Base-by-base conservation (phyloP, 2,888 invertebrate species). In the Amblyteles armatorius region DNA sequence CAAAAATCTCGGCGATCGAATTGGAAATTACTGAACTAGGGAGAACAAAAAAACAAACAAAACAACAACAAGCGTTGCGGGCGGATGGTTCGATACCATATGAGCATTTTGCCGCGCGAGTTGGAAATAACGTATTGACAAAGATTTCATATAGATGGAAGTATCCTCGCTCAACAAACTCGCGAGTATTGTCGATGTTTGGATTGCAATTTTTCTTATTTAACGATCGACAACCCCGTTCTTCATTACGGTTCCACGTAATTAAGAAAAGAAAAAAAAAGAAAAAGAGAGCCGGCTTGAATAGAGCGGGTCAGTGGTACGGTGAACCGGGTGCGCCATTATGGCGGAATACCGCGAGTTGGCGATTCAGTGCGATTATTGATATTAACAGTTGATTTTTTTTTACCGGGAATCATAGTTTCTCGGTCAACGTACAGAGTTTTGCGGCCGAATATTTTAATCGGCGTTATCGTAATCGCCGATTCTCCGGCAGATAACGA, bases 301-400 rank as follows among this genome's bases (percentile, higher is more conserved):
- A 63, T 50, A 72, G 60, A 69, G 79, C 65, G 82, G 50, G 29
- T 29, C 67, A 44, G 68, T 74, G 82, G 79, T 79, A 65, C 72
- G 29, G 74, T 63, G 82, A 76, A 85, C 85, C 82, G 82, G 76
- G 82, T n/a, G 72, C 79, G 82, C 85, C 85, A 85, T 83, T 82
- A 85, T 85, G 79, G 85, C 82, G 40, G 82, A 57, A 81, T 52
- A 63, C 26, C 73, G 72, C 79, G 40, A 71, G 72, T 44, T 50
- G 65, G 72, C 68, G 33, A 69, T 44, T 55, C 22, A 22, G 71
- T 73, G 36, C 69, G 65, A 81, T 63, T 55, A 69, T 78, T 52
- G 19, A 40, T 60, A 52, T 52, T 68, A 57, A 67, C 26, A 48
- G 22, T 48, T 2, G n/a, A 5, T 36, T 63, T 26, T 29, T 29